These are phyloP conservation scores for Smutsia gigantea DNA, from an alignment of 2,797 vertebrate species.

Conservation along the genomic window DNA sequence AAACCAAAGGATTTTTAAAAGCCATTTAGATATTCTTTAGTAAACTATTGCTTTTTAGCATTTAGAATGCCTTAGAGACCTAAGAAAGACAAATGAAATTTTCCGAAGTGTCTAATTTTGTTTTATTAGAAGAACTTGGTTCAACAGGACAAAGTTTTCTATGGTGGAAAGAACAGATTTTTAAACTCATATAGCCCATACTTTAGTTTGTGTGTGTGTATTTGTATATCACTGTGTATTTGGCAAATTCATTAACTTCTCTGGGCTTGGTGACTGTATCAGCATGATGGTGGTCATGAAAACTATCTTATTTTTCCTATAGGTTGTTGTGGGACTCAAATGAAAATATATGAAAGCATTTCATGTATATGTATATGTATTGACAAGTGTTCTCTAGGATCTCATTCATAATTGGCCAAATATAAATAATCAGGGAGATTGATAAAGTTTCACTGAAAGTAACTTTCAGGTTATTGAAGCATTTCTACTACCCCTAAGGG, in stretches of 20 bases:
- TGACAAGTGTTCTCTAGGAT: background rate
- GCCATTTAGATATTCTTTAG: background rate
- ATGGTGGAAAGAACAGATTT: background rate
- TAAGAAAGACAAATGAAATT: constrained; percentile 27
- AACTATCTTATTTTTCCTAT: background rate
- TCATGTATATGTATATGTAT: background rate
- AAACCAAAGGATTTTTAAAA: background rate
- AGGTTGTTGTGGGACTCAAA: background rate
- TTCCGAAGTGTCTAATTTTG: background rate
- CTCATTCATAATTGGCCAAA: background rate
- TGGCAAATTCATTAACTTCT: background rate
- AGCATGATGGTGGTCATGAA: background rate
- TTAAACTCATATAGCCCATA: background rate
- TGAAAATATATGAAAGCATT: background rate
- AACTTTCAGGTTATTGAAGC: background rate
- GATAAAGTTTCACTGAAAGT: background rate
- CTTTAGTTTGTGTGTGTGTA: background rate
- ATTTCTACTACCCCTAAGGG: background rate
- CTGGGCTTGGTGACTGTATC: background rate
- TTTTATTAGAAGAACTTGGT: background rate
- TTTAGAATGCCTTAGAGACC: background rate
- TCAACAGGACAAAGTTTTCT: background rate
- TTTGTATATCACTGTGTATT: background rate
- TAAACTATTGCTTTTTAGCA: background rate
- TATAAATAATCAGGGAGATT: background rate